A percentile compares a stretch with the other conserved stretches of the same genome.
Evolutionary conservation across 2,113 vertebrate genomes (phyloP).

Genomic region (Chaenogobius annularis): DNA sequence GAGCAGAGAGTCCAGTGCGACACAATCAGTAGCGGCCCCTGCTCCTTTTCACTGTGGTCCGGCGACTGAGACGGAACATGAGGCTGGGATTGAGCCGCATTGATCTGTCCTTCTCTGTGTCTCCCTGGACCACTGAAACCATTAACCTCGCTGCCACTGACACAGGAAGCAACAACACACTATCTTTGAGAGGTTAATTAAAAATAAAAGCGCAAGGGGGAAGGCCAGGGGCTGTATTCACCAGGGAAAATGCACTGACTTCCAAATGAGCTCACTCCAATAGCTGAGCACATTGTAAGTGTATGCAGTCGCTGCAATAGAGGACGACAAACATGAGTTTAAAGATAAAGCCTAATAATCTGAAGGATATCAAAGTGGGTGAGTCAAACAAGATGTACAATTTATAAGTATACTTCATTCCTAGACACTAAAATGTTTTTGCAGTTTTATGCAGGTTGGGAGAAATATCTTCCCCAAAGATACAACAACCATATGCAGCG

Average conservation of each 20-base stretch:
- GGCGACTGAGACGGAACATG: slow-evolving; percentile 69
- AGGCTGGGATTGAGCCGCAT: slow-evolving; percentile 77
- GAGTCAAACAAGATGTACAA: not conserved
- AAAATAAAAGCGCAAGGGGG: slow-evolving; percentile 73
- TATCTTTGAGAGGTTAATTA: slow-evolving; percentile 85
- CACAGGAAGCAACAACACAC: slow-evolving; percentile 76
- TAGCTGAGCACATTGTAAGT: slow-evolving; percentile 35
- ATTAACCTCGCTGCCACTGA: slow-evolving; percentile 80
- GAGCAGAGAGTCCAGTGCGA: slow-evolving; percentile 22
- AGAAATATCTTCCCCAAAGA: not conserved
- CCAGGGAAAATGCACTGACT: slow-evolving; percentile 70
- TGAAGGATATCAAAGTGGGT: not conserved
- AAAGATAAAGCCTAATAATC: not conserved
- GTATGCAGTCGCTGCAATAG: slow-evolving; percentile 9
- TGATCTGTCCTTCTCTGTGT: slow-evolving; percentile 76
- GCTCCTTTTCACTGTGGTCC: slow-evolving; percentile 68
- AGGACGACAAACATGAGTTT: slow-evolving; percentile 1
- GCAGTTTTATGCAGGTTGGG: not conserved
- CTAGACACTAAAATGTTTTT: no score
- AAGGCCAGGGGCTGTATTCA: slow-evolving; percentile 60
- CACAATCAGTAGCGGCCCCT: slow-evolving; percentile 51
- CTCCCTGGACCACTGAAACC: slow-evolving; percentile 75
- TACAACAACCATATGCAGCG: not conserved
- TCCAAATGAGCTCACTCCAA: slow-evolving; percentile 72
- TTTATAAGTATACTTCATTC: no score